Conservation (phyloP, 1,140 invertebrate species). For the Drosophila burlai region DNA sequence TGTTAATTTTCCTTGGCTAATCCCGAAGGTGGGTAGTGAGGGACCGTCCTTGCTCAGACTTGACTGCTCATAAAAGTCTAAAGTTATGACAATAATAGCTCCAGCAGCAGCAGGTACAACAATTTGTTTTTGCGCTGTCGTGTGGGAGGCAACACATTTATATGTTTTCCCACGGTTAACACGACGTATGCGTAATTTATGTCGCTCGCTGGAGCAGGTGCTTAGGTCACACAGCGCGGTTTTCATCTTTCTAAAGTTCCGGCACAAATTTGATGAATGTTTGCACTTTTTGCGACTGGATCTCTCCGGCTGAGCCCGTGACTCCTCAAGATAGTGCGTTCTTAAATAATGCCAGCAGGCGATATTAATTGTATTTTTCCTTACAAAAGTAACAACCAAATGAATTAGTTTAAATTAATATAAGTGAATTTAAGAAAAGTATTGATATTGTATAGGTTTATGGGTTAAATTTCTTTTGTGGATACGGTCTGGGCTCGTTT, state of each 20-base stretch:
- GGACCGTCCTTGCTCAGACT: conserved; percentile 3
- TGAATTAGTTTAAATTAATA: no score
- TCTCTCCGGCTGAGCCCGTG: conserved; percentile 1
- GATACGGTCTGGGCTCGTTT: no score
- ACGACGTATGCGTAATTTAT: conserved; percentile 75
- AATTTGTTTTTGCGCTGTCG: conserved; percentile 35
- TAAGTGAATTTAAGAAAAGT: no score
- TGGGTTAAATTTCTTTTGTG: no score
- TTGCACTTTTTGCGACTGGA: conserved; percentile 12
- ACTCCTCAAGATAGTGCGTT: background rate
- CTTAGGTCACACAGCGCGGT: conserved; percentile 61
- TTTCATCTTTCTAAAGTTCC: conserved; percentile 71
- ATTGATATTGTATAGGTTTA: no score
- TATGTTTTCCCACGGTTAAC: conserved; percentile 65
- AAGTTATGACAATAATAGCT: conserved; percentile 62
- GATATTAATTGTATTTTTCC: background rate
- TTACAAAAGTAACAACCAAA: no score
- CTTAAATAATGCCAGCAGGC: background rate
- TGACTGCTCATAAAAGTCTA: conserved; percentile 67
- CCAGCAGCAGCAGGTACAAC: conserved; percentile 40
- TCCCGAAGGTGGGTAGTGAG: background rate
- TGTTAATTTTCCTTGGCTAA: conserved; percentile 17
- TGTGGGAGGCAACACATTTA: conserved; percentile 38
- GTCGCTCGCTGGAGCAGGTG: conserved; percentile 55
- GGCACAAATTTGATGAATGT: conserved; percentile 62